phyloP scores from a whole-genome alignment of 2,113 vertebrate species.

The Solea solea region DNA sequence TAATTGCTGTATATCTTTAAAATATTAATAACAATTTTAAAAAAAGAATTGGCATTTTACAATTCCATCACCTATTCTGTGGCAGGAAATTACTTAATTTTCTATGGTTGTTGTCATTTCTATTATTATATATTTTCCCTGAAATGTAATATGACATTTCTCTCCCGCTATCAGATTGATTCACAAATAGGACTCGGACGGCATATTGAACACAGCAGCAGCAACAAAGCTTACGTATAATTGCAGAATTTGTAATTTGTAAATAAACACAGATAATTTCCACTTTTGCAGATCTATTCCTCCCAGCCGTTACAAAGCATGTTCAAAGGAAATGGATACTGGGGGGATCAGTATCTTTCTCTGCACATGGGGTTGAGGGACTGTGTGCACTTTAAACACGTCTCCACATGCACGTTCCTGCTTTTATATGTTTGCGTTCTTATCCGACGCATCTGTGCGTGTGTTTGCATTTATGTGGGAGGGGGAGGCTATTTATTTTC shows the following conservation, averaged over 20 bases:
- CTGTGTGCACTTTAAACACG: constrained; percentile 5
- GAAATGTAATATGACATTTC: constrained; percentile 1
- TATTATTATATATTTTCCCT: constrained; percentile 24
- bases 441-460: constrained; percentile 4
- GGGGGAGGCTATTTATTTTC: constrained; percentile 75
- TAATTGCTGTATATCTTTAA: constrained; percentile 21
- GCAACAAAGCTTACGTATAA: constrained; percentile 10
- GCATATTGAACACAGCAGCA: constrained; percentile 29
- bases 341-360: constrained; percentile 37
- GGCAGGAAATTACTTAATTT: constrained; percentile 14
- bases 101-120: background rate
- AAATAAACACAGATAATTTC: background rate
- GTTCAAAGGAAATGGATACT: constrained; percentile 56
- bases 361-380: constrained; percentile 50
- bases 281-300: constrained; percentile 31
- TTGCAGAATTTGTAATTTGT: constrained; percentile 11
- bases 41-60: constrained; percentile 27
- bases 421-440: background rate
- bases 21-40: constrained; percentile 19
- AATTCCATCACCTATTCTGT: constrained; percentile 10
- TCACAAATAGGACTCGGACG: constrained; percentile 22
- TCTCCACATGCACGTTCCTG: background rate
- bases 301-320: constrained; percentile 42
- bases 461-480: constrained; percentile 62
- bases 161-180: constrained; percentile 22